Evolutionary conservation across 2,888 invertebrate genomes (phyloP).

Genomic region (Philhelius pedissequus): DNA sequence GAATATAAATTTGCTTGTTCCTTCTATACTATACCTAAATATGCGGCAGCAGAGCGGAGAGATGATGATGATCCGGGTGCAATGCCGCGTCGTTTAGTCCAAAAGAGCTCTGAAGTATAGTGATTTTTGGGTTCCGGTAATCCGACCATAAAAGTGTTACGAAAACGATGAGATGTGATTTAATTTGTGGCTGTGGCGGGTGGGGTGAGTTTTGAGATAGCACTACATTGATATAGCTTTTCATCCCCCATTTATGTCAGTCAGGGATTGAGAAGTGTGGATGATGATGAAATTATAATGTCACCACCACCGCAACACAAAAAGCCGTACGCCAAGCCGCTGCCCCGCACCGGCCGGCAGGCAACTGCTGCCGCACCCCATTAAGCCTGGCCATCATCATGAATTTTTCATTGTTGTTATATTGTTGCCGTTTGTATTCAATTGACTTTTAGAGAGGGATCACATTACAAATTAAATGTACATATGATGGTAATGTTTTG

Average conservation of each 20-base stretch:
- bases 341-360: too few species aligned
- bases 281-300: conserved; percentile 68
- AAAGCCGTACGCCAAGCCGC: conserved; percentile 56
- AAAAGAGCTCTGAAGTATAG: background rate
- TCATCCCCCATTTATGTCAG: conserved; percentile 63
- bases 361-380: conserved; percentile 63
- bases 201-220: conserved; percentile 47
- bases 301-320: conserved; percentile 60
- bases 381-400: conserved; percentile 54
- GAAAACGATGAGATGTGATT: conserved; percentile 74
- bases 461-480: conserved; percentile 60
- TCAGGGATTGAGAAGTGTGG: conserved; percentile 48
- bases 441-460: conserved; percentile 64
- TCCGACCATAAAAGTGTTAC: conserved; percentile 75
- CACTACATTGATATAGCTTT: conserved; percentile 11
- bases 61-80: conserved; percentile 45
- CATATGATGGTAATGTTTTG: conserved; percentile 56
- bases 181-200: conserved; percentile 70
- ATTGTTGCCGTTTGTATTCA: conserved; percentile 59
- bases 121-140: conserved; percentile 66
- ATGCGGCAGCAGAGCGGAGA: background rate
- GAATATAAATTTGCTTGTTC: conserved; percentile 60
- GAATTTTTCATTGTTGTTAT: conserved; percentile 64
- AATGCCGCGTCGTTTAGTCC: conserved; percentile 33
- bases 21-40: too few species aligned